Evolutionary conservation across 2,888 invertebrate genomes (phyloP).

Genomic region (Acanthosoma haemorrhoidale): DNA sequence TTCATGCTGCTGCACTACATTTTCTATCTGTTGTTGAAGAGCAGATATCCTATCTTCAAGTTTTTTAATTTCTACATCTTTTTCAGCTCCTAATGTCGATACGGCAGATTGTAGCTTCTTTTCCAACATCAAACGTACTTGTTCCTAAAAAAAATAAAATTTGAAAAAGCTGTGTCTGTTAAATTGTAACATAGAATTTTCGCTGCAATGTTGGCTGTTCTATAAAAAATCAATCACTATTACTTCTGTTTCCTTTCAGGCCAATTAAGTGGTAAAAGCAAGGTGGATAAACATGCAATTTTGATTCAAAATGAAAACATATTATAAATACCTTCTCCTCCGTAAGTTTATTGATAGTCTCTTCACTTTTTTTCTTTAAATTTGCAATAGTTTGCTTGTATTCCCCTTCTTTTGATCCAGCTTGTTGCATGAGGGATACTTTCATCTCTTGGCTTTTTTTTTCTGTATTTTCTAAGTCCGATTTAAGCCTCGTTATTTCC

Average conservation of each 20-base stretch:
- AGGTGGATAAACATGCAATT: background rate
- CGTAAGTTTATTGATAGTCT: constrained; percentile 65
- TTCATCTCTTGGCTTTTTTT: constrained; percentile 62
- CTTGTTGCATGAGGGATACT: constrained; percentile 62
- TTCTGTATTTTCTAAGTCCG: constrained; percentile 71
- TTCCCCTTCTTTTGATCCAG: constrained; percentile 73
- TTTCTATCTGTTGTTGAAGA: constrained; percentile 72
- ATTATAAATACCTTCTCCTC: constrained; percentile 61
- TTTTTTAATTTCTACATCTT: constrained; percentile 69
- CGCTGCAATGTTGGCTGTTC: too few relatives aligned
- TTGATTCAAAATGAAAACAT: background rate
- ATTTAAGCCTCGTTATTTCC: constrained; percentile 65
- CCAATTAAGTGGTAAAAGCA: too few relatives aligned
- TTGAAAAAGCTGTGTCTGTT: too few relatives aligned
- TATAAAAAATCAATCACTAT: too few relatives aligned
- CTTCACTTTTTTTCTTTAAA: constrained; percentile 67
- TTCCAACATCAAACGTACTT: constrained; percentile 65
- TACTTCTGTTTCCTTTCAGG: too few relatives aligned
- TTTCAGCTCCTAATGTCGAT: constrained; percentile 66
- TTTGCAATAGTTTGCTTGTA: constrained; percentile 68
- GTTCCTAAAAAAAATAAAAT: constrained; percentile 52
- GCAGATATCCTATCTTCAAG: constrained; percentile 72
- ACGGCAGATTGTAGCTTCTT: constrained; percentile 73
- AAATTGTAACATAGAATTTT: too few relatives aligned
- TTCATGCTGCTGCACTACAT: constrained; percentile 85